Evolutionary conservation across 2,113 vertebrate genomes (phyloP).

Genomic region (Calcarius ornatus): DNA sequence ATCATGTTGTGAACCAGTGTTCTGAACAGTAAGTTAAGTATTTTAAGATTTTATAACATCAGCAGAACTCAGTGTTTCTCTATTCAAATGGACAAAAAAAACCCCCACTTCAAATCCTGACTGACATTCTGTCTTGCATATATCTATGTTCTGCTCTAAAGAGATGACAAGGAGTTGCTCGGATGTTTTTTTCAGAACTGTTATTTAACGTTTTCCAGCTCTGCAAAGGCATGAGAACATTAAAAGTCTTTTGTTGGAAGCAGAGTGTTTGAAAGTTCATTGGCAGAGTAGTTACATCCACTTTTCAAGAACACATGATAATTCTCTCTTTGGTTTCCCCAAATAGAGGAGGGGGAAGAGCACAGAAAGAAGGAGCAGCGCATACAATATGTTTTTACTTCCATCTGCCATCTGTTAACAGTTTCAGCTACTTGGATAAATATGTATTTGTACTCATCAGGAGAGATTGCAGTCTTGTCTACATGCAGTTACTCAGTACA

Average conservation of each 20-base stretch:
- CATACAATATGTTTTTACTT: slow-evolving; percentile 36
- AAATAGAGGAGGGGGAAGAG: neutral
- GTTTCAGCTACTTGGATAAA: slow-evolving; percentile 42
- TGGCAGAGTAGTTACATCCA: slow-evolving; percentile 22
- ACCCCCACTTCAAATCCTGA: neutral
- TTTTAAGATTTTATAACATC: neutral
- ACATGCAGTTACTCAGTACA: neutral
- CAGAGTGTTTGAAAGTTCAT: slow-evolving; percentile 15
- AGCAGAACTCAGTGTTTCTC: neutral
- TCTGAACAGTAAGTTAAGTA: neutral
- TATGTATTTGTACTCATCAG: neutral
- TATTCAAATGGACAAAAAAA: neutral
- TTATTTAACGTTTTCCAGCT: slow-evolving; percentile 31
- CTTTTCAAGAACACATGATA: slow-evolving; percentile 15
- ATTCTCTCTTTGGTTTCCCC: slow-evolving; percentile 7
- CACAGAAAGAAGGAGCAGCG: neutral
- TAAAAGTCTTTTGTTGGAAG: slow-evolving; percentile 29
- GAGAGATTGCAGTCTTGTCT: neutral
- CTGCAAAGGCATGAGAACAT: slow-evolving; percentile 13
- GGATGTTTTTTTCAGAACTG: neutral
- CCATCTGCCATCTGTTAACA: slow-evolving; percentile 49
- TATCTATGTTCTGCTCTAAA: neutral
- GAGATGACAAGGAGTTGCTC: neutral
- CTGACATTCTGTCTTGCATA: slow-evolving; percentile 4
- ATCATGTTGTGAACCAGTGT: neutral